Conservation (phyloP, 2,888 invertebrate species). For the Amblyteles armatorius region DNA sequence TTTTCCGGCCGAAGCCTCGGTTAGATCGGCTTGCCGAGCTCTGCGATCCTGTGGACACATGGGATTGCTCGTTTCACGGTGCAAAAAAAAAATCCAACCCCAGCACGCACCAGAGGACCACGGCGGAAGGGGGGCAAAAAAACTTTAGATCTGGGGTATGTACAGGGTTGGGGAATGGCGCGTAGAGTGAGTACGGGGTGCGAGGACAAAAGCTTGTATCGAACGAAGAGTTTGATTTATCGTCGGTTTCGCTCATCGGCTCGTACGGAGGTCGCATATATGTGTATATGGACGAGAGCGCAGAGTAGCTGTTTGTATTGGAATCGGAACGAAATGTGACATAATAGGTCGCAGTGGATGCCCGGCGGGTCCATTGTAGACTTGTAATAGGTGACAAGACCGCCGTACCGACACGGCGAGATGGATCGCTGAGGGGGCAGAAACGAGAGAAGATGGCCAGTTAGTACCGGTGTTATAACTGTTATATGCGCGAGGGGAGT, state of each 20-base stretch:
- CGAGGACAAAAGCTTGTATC: slow-evolving; percentile 71
- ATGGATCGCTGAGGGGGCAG: slow-evolving; percentile 47
- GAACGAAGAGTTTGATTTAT: slow-evolving; percentile 84
- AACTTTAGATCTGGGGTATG: slow-evolving; percentile 25
- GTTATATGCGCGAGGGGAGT: slow-evolving; percentile 60
- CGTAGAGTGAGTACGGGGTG: slow-evolving; percentile 58
- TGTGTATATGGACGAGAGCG: slow-evolving; percentile 5
- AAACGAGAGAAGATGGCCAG: slow-evolving; percentile 48
- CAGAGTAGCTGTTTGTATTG: slow-evolving; percentile 81
- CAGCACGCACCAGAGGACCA: slow-evolving; percentile 53
- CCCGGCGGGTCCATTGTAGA: slow-evolving; percentile 81
- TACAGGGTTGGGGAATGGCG: slow-evolving; percentile 28
- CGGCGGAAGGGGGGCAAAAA: slow-evolving; percentile 41
- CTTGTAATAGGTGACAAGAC: slow-evolving; percentile 83
- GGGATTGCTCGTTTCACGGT: slow-evolving; percentile 76
- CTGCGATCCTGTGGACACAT: slow-evolving; percentile 76
- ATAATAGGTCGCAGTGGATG: slow-evolving; percentile 82
- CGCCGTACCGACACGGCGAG: slow-evolving; percentile 71
- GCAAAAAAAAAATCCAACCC: slow-evolving; percentile 59
- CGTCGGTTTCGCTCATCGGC: slow-evolving; percentile 70
- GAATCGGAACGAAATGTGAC: slow-evolving; percentile 83
- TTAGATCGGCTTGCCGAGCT: slow-evolving; percentile 64
- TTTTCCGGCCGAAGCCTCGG: slow-evolving; percentile 35
- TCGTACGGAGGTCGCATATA: slow-evolving; percentile 15
- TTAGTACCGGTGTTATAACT: slow-evolving; percentile 62